Base-by-base conservation (phyloP, 1,140 invertebrate genomes). In the Drosophila triauraria region DNA sequence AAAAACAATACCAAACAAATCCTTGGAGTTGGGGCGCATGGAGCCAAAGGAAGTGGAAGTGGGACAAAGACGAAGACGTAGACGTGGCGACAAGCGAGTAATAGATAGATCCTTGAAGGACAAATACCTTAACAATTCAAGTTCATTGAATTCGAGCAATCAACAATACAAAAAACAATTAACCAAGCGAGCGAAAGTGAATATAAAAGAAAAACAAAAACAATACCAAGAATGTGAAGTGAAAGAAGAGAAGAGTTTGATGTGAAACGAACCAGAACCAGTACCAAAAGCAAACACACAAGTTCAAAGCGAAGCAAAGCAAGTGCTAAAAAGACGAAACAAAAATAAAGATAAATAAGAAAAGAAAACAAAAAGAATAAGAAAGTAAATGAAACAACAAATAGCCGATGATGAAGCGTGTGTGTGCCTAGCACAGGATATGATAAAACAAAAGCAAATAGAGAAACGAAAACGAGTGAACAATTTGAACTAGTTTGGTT, bases 11-110 rank as follows among this genome's bases (percentile, higher is more conserved):
- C 35, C 53, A 58, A 69, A 47, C 56, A 60, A 64, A 63, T 69
- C 50, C 65, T 85, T 83, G 82, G 80, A 85, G 82, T 78, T 80
- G 80, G 81, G 81, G 82, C 72, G 82, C 80, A 80, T 59, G 79
- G 57, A 67, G 38, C 68, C 50, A 27, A 47, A 46, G 48, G 17
- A 74, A 60, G 27, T 30, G 47, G 20, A 62, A 51, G 67, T 54
- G 67, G 47, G 62, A 44, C 38, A 20, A 58, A 27, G 27, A 30
- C n/a, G 40, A 53, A 30, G 51, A 38, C 50, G 5, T 6, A 38
- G 51, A 38, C 50, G 6, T 8, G 17, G 50, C 30, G 50, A 53
- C n/a, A 35, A 35, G 30, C 53, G 20, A n/a, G 35, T 40, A 40
- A 40, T 25, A 56, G 53, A 40, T 54, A 44, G 53, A 61, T 48